phyloP scores from a whole-genome alignment of 2,797 vertebrate species.

The Hydrocynus forskahlii region DNA sequence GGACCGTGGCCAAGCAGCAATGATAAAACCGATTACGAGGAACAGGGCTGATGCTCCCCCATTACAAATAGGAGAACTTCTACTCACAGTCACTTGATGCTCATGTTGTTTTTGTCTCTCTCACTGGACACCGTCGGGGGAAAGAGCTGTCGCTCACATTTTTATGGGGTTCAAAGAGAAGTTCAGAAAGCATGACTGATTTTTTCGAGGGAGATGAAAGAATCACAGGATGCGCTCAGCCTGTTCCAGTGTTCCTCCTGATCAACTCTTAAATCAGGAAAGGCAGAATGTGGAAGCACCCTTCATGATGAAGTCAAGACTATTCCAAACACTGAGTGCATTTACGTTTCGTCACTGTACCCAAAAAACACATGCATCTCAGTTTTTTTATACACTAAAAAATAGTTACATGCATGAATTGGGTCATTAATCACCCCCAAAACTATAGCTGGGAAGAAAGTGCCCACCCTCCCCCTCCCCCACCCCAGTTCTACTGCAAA shows the following conservation, averaged over 20 bases:
- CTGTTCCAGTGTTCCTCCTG: background rate
- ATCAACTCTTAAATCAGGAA: background rate
- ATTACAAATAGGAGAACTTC: slow-evolving; percentile 76
- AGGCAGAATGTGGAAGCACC: no score
- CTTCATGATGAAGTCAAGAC: no score
- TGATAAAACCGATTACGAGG: slow-evolving; percentile 89
- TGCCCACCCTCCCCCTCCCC: no score
- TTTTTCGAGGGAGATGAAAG: background rate
- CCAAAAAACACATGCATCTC: no score
- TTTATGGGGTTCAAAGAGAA: background rate
- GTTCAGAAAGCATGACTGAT: background rate
- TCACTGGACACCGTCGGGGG: background rate
- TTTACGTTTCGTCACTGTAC: no score
- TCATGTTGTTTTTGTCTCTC: slow-evolving; percentile 71
- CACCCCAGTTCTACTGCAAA: no score
- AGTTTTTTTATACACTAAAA: no score
- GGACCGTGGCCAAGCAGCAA: slow-evolving; percentile 67
- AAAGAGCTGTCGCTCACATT: background rate
- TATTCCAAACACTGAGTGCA: no score
- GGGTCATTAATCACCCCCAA: no score
- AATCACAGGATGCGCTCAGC: background rate
- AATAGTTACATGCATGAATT: no score
- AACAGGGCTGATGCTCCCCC: slow-evolving; percentile 80
- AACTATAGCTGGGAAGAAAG: no score
- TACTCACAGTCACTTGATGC: slow-evolving; percentile 82